These are phyloP conservation scores for Drosophila borealis DNA, from an alignment of 2,888 invertebrate species.

Conservation along the genomic window DNA sequence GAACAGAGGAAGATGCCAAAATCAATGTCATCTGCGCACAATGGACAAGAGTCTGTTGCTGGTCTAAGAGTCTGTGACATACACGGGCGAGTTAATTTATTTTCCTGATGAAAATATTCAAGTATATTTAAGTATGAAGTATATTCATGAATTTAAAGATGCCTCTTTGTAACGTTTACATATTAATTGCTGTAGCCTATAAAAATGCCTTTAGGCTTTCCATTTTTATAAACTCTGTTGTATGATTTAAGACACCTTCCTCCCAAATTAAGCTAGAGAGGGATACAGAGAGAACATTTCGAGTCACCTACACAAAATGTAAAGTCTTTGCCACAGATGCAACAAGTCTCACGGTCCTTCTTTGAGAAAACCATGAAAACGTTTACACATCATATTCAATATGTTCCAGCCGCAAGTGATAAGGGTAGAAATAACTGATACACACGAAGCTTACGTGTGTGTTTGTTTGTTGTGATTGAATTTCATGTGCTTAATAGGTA, in stretches of 20 bases:
- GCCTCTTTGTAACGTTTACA: not conserved
- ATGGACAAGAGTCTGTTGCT: too few relatives aligned
- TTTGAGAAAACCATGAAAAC: conserved; percentile 11
- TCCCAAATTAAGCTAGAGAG: not conserved
- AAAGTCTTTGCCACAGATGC: conserved; percentile 46
- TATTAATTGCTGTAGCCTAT: too few relatives aligned
- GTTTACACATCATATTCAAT: conserved; percentile 71
- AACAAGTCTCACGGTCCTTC: conserved; percentile 51
- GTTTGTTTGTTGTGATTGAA: conserved; percentile 68
- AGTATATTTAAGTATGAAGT: not conserved
- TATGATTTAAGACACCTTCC: not conserved
- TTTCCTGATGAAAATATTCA: not conserved
- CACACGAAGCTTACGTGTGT: not conserved
- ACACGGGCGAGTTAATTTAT: not conserved
- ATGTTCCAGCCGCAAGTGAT: conserved; percentile 65
- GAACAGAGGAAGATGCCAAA: too few relatives aligned
- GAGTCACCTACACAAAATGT: conserved; percentile 26
- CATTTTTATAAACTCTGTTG: not conserved
- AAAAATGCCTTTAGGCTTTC: too few relatives aligned
- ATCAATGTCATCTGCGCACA: too few relatives aligned
- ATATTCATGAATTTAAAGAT: not conserved
- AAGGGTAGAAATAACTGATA: conserved; percentile 61
- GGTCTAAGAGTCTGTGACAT: too few relatives aligned
- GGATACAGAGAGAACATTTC: not conserved
- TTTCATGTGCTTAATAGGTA: conserved; percentile 81